phyloP scores from a whole-genome alignment of 2,888 invertebrate genomes.

The Troides aeacus region DNA sequence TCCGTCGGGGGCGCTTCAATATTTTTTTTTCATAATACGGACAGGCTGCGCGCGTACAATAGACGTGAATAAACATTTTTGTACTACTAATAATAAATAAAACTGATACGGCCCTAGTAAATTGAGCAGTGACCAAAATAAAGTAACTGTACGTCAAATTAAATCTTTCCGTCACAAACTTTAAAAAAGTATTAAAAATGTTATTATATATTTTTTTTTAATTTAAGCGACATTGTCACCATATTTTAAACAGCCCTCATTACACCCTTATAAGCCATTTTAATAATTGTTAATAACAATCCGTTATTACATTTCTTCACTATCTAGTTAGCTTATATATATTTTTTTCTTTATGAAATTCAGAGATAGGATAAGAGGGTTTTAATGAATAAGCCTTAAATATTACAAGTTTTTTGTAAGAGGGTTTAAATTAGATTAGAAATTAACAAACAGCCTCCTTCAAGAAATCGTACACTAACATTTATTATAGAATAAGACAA shows the following conservation, averaged over 20 bases:
- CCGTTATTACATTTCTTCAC: slow-evolving; percentile 9
- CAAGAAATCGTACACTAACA: not conserved
- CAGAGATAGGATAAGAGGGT: not conserved
- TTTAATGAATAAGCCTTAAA: not conserved
- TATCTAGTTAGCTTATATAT: slow-evolving; percentile 10
- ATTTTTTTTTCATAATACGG: not conserved
- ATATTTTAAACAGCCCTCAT: slow-evolving; percentile 1
- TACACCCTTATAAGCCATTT: not conserved
- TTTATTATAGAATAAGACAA: not conserved
- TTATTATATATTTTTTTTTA: not conserved
- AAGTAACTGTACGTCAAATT: not conserved
- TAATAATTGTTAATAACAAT: slow-evolving; percentile 6
- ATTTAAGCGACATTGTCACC: not conserved
- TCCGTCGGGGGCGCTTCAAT: not conserved
- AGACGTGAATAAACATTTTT: slow-evolving; percentile 33
- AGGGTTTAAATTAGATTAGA: not conserved
- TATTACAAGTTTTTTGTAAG: not conserved
- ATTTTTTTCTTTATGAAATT: not conserved
- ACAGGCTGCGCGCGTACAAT: not conserved
- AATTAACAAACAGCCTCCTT: slow-evolving; percentile 7
- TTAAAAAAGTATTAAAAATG: not conserved
- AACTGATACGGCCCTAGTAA: slow-evolving; percentile 28
- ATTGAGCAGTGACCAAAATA: slow-evolving; percentile 44
- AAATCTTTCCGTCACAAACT: not conserved
- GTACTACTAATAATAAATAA: slow-evolving; percentile 41